Base-by-base conservation (phyloP, 2,797 vertebrate species). In the Iguana delicatissima region DNA sequence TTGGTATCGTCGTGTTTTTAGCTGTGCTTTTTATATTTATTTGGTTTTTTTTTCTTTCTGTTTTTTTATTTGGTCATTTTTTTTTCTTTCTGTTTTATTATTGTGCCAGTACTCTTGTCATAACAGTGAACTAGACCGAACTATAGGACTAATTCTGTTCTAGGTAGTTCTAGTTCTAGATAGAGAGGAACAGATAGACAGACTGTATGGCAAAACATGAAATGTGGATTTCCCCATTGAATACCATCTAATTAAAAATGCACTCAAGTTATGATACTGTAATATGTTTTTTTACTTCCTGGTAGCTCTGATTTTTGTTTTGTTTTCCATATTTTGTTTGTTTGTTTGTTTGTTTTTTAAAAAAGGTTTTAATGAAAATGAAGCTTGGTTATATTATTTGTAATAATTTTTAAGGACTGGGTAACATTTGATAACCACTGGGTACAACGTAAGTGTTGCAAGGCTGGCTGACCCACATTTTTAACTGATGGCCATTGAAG, bases 331-430 rank as follows among this genome's bases (percentile, higher is more conserved):
- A 16, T 6, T 80, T 6, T 67, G 18, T 62, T 3, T 35, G 38
- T 86, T 67, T 35, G 38, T 86, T 67, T 46, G 42, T 46, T 46
- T 46, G 42, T 46, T 46, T 46, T 3, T 46, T 46, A 46, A 46
- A 3, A 46, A 46, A 46, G 42, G 42, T 92, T 9, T 85, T 86
- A 74, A 80, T 80, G 26, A 57, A 13, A n/a, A 67, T 2, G 79
- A n/a, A 91, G 38, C 29, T 6, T 1, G 42, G 0, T 0, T 89
- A 7, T 14, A 46, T 2, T 83, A 12, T 76, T 74, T 20, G 3
- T 35, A 59, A 14, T 90, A 73, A 5, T 29, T 87, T 29, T 87
- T 90, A 7, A 42, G 4, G 24, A 42, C 52, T 52, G 0, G 42
- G 81, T 89, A 32, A 69, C 32, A 13, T 69, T 13, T 10, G 29